A percentile compares a stretch with the other conserved stretches of the same genome.
Evolutionary conservation across 2,113 vertebrate species (phyloP).

Genomic region (Drymodes brunneopygia): DNA sequence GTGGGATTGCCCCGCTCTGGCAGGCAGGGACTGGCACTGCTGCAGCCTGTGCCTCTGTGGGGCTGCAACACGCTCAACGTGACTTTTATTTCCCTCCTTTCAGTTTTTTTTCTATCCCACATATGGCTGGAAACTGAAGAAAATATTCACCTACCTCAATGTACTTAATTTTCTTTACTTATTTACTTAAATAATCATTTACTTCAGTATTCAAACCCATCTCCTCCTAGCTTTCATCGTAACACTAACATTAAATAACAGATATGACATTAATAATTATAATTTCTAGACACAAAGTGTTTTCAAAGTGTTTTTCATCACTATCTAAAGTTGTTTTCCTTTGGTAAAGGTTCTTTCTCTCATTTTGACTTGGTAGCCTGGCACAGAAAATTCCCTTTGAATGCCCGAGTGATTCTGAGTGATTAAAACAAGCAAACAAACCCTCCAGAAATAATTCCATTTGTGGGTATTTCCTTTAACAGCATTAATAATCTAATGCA

Average conservation of each 20-base stretch:
- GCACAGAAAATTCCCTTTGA: not conserved
- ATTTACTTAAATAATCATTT: not conserved
- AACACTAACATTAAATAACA: not conserved
- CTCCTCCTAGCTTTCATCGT: not conserved
- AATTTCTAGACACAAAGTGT: not conserved
- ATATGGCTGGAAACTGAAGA: not conserved
- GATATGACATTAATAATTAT: not conserved
- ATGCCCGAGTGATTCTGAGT: not conserved
- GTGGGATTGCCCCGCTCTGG: not conserved
- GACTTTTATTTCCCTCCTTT: not conserved
- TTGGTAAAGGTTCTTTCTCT: not conserved
- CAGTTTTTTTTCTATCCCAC: not conserved
- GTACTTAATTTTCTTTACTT: not conserved
- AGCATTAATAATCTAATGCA: slow-evolving; percentile 48
- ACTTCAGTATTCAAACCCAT: not conserved
- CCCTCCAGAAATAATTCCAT: slow-evolving; percentile 43
- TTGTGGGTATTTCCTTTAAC: slow-evolving; percentile 51
- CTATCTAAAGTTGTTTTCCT: not conserved
- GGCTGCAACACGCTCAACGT: not conserved
- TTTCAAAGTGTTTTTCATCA: not conserved
- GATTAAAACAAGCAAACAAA: slow-evolving; percentile 39
- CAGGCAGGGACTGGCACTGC: not conserved
- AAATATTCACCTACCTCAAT: not conserved
- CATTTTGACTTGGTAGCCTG: not conserved
- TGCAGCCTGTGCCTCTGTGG: not conserved